Percentiles rank a stretch among this genome's conserved stretches.
Conservation (phyloP, 2,797 vertebrate genomes). For the Anabacerthia variegaticeps region DNA sequence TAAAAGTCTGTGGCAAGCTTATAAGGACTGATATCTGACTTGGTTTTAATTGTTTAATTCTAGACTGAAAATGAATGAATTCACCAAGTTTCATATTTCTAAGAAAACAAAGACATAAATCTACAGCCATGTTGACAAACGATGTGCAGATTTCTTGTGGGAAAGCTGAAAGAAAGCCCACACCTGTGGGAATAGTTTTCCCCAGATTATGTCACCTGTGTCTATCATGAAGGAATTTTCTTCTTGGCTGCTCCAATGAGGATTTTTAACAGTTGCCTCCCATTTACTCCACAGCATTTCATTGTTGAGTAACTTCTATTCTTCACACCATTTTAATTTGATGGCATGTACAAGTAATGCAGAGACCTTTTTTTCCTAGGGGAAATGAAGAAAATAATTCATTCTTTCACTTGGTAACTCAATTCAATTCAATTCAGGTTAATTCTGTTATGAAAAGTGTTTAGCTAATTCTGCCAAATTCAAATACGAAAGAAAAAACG, state of each 20-base stretch:
- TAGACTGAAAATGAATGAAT: not conserved
- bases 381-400: conserved; percentile 56
- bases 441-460: conserved; percentile 20
- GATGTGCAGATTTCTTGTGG: not conserved
- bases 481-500: not conserved
- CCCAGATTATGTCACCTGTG: not conserved
- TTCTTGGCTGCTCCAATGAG: not conserved
- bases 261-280: not conserved
- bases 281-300: conserved; percentile 7
- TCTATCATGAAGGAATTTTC: not conserved
- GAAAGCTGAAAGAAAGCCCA: not conserved
- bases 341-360: not conserved
- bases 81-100: not conserved
- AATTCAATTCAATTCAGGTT: conserved; percentile 13
- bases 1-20: not conserved
- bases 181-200: not conserved
- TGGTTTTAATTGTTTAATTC: not conserved
- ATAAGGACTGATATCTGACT: not conserved
- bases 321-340: conserved; percentile 17
- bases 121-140: not conserved
- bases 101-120: not conserved
- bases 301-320: not conserved
- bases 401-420: conserved; percentile 22
- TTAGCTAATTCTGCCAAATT: conserved; percentile 17
- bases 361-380: conserved; percentile 26